Base-by-base conservation (phyloP, 2,888 invertebrate species). In the Drosophila barbarae region DNA sequence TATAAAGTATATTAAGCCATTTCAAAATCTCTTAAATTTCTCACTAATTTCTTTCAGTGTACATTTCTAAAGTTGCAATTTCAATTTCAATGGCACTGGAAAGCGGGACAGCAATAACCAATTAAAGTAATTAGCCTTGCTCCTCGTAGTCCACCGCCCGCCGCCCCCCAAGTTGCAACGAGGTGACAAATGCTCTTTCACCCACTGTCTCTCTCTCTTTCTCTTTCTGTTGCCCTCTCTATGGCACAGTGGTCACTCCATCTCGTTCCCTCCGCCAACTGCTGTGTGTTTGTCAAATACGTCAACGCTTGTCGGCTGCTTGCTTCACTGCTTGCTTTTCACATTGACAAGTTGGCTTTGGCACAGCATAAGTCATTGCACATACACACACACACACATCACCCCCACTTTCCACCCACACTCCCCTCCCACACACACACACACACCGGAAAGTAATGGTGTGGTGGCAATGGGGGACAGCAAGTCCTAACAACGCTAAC, bases 111-210 rank as follows among this genome's bases (percentile, higher is more conserved):
- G 73, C 73, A 68, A 73, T 70, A 82, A 69, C 76, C 79, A 79
- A 79, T 84, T 79, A 82, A 84, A 84, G 84, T 78, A 82, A 84
- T 80, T 85, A 82, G 85, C 78, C 72, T 70, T 69, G 69, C 59
- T 55, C n/a, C n/a, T 54, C 67, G 23, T 46, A 35, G 65, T 65
- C 39, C 51, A 32, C 34, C 28, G n/a, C 15, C 13, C 13, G 5
- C 5, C 42, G 1, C 4, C 28, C 41, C 12, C 8, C 18, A 49
- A 50, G 49, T 23, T 49, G 42, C 65, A 51, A 64, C 26, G 42
- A 63, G 63, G 63, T 63, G 63, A 64, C 63, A 65, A 65, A 44
- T 65, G 52, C 21, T 51, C 42, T n/a, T 38, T 46, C 59, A 32
- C 55, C 42, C 21, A 13, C 9, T 35, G 13, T 26, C 57, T 26